Evolutionary conservation across 2,797 vertebrate species (phyloP).

Genomic region (Heteromormyrus szaboi): DNA sequence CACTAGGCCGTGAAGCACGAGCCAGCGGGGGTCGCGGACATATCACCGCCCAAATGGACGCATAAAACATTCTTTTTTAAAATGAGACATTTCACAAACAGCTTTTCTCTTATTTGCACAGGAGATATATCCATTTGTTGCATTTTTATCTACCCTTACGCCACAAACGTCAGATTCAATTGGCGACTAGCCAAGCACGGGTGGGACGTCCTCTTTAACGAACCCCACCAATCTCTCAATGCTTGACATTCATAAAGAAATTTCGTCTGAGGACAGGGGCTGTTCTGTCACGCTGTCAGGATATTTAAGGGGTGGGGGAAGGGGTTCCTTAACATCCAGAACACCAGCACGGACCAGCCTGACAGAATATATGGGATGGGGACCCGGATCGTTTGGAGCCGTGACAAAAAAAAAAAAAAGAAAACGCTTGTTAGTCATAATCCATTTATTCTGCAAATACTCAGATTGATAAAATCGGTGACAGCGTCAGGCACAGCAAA

Average conservation of each 20-base stretch:
- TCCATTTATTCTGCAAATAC: conserved; percentile 74
- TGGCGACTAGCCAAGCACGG: not conserved
- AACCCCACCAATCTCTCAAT: not conserved
- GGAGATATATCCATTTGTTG: not conserved
- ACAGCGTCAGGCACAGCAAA: conserved; percentile 53
- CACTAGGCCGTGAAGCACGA: not conserved
- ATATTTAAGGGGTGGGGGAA: not conserved
- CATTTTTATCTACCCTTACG: not conserved
- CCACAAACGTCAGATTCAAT: not conserved
- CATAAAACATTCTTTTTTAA: not conserved
- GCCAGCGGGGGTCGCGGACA: not conserved
- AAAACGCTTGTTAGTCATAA: conserved; percentile 41
- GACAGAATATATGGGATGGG: not conserved
- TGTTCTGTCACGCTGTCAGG: not conserved
- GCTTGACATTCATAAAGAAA: not conserved
- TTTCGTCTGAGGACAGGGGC: not conserved
- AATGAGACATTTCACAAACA: not conserved
- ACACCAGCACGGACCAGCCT: not conserved
- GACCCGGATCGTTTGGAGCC: not conserved
- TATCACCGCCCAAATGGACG: not conserved
- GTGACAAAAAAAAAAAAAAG: not conserved
- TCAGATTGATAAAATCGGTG: conserved; percentile 73
- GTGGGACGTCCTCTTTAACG: not conserved
- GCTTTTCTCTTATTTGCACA: not conserved
- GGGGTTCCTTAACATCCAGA: not conserved